Conservation (phyloP, 2,797 vertebrate species). For the Threskiornis aethiopicus region DNA sequence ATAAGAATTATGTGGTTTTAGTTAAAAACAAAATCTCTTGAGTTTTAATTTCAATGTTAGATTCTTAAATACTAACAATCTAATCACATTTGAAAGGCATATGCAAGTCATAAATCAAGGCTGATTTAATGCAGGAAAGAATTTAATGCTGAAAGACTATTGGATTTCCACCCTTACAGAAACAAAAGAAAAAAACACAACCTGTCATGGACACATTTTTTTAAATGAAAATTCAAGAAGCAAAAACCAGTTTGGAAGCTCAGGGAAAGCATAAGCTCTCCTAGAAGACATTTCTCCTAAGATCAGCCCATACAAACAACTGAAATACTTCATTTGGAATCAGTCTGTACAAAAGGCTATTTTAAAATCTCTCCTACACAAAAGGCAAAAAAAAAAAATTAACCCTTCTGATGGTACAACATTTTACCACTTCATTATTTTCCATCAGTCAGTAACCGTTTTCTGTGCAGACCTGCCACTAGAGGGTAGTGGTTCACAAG, state of each 20-base stretch:
- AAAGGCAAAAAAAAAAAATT: background rate
- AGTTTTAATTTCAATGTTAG: background rate
- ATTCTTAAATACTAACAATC: background rate
- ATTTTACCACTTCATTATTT: background rate
- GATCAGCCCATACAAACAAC: background rate
- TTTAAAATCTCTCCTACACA: background rate
- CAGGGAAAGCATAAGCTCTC: background rate
- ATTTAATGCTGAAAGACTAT: background rate
- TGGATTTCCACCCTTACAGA: background rate
- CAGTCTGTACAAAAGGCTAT: background rate
- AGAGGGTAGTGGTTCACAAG: slow-evolving; percentile 59
- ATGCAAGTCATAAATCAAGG: background rate
- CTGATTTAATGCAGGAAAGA: background rate
- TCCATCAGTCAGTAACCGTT: background rate
- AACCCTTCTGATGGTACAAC: background rate
- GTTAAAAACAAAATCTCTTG: background rate
- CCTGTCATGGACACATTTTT: background rate
- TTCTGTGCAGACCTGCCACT: slow-evolving; percentile 19
- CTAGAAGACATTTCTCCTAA: background rate
- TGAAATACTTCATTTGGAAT: background rate
- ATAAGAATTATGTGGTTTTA: background rate
- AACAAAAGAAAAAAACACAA: background rate
- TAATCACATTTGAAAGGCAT: background rate
- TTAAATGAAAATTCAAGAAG: background rate
- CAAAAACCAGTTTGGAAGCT: background rate